These are phyloP conservation scores for Hyperopisus bebe DNA, from an alignment of 2,113 vertebrate genomes.

Conservation along the genomic window DNA sequence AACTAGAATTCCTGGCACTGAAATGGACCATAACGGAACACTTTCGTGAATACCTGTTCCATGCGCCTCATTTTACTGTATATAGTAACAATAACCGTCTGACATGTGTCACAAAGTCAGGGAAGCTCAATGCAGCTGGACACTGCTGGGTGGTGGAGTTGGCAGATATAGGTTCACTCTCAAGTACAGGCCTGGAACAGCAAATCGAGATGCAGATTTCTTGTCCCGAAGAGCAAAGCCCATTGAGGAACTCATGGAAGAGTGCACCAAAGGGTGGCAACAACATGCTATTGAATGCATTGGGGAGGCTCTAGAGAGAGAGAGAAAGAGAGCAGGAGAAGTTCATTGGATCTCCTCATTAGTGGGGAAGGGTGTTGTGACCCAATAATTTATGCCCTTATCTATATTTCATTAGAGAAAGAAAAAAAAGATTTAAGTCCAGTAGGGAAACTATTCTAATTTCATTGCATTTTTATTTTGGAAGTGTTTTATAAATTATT, in stretches of 20 bases:
- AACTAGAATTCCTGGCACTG: slow-evolving; percentile 28
- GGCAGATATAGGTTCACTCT: slow-evolving; percentile 16
- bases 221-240: slow-evolving; percentile 5
- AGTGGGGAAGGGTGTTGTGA: no score
- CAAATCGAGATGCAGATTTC: slow-evolving; percentile 23
- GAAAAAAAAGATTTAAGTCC: no score
- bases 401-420: no score
- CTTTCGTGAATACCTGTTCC: slow-evolving; percentile 11
- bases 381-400: no score
- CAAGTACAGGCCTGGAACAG: slow-evolving; percentile 18
- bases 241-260: slow-evolving; percentile 12
- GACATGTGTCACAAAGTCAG: slow-evolving; percentile 24
- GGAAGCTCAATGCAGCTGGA: slow-evolving; percentile 24
- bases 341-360: no score
- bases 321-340: no score
- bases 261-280: no score
- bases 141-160: slow-evolving; percentile 9
- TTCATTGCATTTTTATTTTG: no score
- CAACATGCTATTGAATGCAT: no score
- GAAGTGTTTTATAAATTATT: no score
- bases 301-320: no score
- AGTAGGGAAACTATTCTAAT: no score
- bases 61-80: slow-evolving; percentile 22
- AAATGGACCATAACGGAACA: slow-evolving; percentile 21
- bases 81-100: slow-evolving; percentile 29